These are phyloP conservation scores for Crematogaster levior DNA, from an alignment of 2,888 invertebrate species.

Conservation along the genomic window DNA sequence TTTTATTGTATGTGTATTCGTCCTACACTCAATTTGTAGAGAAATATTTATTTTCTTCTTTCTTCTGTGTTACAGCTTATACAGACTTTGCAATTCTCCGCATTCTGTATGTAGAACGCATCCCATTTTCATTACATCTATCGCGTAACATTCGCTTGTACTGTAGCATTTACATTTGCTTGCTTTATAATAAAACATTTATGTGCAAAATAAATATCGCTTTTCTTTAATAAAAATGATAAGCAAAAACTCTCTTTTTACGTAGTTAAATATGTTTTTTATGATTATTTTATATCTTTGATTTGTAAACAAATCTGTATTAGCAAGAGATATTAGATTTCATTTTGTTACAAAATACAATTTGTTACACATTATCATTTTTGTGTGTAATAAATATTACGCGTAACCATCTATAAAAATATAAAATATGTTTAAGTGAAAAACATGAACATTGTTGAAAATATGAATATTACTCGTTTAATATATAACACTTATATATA, in stretches of 20 bases:
- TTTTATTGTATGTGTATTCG: slow-evolving; percentile 39
- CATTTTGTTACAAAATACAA: background rate
- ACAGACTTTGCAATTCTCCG: slow-evolving; percentile 10
- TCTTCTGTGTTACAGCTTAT: slow-evolving; percentile 9
- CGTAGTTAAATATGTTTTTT: background rate
- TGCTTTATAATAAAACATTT: slow-evolving; percentile 10
- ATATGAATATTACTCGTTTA: background rate
- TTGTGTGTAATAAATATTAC: background rate
- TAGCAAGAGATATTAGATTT: background rate
- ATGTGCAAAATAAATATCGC: background rate
- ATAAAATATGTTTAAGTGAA: background rate
- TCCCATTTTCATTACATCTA: slow-evolving; percentile 1
- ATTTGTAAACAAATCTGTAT: background rate
- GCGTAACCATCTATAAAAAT: background rate
- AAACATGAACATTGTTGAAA: too few species aligned
- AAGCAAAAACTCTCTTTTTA: slow-evolving; percentile 7
- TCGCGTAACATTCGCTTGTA: slow-evolving; percentile 9
- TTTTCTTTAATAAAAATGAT: background rate
- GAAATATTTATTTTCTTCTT: slow-evolving; percentile 30
- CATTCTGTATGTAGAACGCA: background rate
- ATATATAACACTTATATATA: background rate
- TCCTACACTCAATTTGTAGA: slow-evolving; percentile 6
- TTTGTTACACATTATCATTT: slow-evolving; percentile 1
- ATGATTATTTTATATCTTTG: background rate
- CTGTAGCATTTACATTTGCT: background rate